Evolutionary conservation across 1,140 invertebrate species (phyloP).

Genomic region (Pseudomyrmex sp.): DNA sequence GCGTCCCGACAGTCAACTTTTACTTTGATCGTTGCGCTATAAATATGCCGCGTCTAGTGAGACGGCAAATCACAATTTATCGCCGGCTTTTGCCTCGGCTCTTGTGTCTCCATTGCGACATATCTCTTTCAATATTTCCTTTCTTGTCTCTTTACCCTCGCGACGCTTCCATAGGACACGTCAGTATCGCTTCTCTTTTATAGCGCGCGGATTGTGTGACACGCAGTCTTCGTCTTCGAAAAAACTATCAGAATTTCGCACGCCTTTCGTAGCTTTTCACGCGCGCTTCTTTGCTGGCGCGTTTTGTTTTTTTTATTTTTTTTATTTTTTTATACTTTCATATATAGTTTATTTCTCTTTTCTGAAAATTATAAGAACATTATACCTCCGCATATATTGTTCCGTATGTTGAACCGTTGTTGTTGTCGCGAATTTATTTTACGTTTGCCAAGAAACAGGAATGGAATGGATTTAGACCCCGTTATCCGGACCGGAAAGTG

Average conservation of each 20-base stretch:
- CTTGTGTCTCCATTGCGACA: constrained; percentile 1
- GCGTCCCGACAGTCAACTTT: constrained; percentile 24
- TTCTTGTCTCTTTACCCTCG: constrained; percentile 13
- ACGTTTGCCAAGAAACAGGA: constrained; percentile 49
- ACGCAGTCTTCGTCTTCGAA: background rate
- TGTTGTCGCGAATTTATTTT: constrained; percentile 54
- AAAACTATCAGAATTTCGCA: too few species aligned
- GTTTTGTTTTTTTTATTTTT: constrained; percentile 13
- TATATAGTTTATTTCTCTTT: background rate
- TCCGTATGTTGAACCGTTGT: background rate
- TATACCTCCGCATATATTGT: constrained; percentile 21
- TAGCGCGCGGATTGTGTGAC: background rate
- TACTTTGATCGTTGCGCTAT: constrained; percentile 45
- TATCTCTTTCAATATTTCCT: constrained; percentile 56
- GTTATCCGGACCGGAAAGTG: constrained; percentile 57
- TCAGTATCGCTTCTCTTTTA: constrained; percentile 26
- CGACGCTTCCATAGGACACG: background rate
- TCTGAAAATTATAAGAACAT: constrained; percentile 13
- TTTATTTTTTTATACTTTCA: background rate
- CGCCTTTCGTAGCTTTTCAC: background rate
- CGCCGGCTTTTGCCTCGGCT: constrained; percentile 14
- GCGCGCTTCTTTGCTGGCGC: background rate
- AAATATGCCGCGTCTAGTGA: constrained; percentile 48
- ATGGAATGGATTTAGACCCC: constrained; percentile 53
- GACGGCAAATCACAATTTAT: constrained; percentile 53